Base-by-base conservation (phyloP, 2,888 invertebrate genomes). In the Campoplex capitator region DNA sequence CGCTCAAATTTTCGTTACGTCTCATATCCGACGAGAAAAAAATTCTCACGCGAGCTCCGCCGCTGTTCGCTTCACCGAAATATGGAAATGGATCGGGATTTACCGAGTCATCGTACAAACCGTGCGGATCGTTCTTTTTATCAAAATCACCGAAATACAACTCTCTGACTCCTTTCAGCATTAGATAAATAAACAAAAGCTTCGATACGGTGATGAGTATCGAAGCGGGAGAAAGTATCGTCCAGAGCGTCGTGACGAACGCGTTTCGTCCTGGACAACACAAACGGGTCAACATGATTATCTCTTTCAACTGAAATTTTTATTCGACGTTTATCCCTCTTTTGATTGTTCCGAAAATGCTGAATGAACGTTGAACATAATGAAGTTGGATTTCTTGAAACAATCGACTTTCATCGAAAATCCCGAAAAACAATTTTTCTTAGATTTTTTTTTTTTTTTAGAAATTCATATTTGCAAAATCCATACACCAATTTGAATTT, bases 101-200 rank as follows among this genome's bases (percentile, higher is more conserved):
- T 32, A 28, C 76, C 38, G 76, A 48, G 1, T 65, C 23, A 16
- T 75, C 75, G 23, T 76, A 42, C 35, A 70, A 56, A 48, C 75
- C 71, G 23, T 51, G 56, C 23, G 67, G 35, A 2, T 75, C 83
- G 35, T 18, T 42, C 23, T 80, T 85, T 45, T 56, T 56, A 79
- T 87, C 71, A n/a, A 88, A 88, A 78, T 92, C 91, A 75, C 88
- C 87, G 81, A 92, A 92, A 85, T 89, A 91, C 51, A 92, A 88
- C 42, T 91, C 91, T 9, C 89, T 88, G 18, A 91, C 82, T 2
- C 88, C 89, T 81, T 91, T 92, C 0, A 91, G 87, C 42, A 92
- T 62, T 13, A 91, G 48, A 83, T 91, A 90, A 48, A 90, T 90
- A 8, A 91, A 77, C 13, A 90, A 51, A 3, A 92, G 83, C 83